These are phyloP conservation scores for Cylindroiulus punctatus DNA, from an alignment of 2,888 invertebrate species.

Conservation along the genomic window DNA sequence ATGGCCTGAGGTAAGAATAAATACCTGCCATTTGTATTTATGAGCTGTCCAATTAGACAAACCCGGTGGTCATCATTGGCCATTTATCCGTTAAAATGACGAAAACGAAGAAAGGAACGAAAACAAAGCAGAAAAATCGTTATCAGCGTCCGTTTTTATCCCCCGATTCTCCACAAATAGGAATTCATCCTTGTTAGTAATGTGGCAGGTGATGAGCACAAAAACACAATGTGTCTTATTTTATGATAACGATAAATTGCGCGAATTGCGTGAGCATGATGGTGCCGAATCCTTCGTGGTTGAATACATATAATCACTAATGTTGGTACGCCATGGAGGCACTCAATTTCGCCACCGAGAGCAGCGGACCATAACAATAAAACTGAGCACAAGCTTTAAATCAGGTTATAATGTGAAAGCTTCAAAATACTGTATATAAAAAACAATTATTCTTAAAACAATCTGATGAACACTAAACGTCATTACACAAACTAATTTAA, in stretches of 20 bases:
- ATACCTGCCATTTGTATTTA: background rate
- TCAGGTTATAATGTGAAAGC: too few species aligned
- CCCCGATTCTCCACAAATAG: background rate
- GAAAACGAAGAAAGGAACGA: background rate
- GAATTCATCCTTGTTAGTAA: constrained; percentile 29
- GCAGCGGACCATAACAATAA: background rate
- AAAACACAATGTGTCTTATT: background rate
- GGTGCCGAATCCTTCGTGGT: background rate
- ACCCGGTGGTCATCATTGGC: background rate
- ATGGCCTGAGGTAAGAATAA: too few species aligned
- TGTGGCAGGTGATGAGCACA: constrained; percentile 13
- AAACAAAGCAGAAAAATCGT: constrained; percentile 1
- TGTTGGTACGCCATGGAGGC: background rate
- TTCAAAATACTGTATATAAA: too few species aligned
- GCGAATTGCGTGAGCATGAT: background rate
- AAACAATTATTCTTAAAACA: background rate
- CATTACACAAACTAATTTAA: too few species aligned
- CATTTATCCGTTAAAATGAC: constrained; percentile 20
- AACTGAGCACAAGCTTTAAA: background rate
- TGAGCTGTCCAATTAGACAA: constrained; percentile 7
- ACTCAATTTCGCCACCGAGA: background rate
- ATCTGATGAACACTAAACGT: too few species aligned
- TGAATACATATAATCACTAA: background rate
- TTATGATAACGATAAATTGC: constrained; percentile 28
- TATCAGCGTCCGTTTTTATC: background rate